Base-by-base conservation (phyloP, 1,140 invertebrate species). In the Aradophagus sp. region DNA sequence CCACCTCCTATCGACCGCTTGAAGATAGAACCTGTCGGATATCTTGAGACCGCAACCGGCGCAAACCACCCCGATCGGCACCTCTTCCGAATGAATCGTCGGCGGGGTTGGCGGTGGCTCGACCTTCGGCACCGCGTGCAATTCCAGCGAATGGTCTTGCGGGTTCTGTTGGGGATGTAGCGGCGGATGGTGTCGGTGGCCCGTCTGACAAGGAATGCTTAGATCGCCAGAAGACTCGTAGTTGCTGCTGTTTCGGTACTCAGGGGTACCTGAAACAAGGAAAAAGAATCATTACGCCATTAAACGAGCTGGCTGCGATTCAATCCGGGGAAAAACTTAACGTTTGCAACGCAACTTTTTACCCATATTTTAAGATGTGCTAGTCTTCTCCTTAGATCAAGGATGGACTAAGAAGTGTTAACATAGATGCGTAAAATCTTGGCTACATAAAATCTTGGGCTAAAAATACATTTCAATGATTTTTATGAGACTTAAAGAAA, bases 1-100 rank as follows among this genome's bases (percentile, higher is more conserved):
- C 96, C 96, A 98, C 80, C 94, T 89, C 76, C 93, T 90, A 81
- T 98, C 96, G 13, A 97, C 94, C 1, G 95, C 95, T 87, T 88
- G 94, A 48, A 98, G 90, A 87, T 97, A 98, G 87, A 93, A 98
- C 68, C 94, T 87, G 87, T 98, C 96, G 53, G 91, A 89, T 81
- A 97, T 97, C 55, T 89, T 87, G 2, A 89, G 83, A 1, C 93
- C 92, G 79, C 95, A 97, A n/a, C 94, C 95, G 10, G 94, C 93
- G 84, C 95, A 97, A 14, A 90, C 87, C 20, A 90, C 87, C 10
- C 77, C 81, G 11, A 69, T 85, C 1, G 81, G 81, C 1, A 77
- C 79, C 34, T 79, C 88, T 63, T 86, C 83, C 8, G 78, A 74
- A 19, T 85, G 83, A 4, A 84, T 78, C 12, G 85, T 83, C 4